phyloP scores from a whole-genome alignment of 2,113 vertebrate species.

The Cephalopholis sonnerati region DNA sequence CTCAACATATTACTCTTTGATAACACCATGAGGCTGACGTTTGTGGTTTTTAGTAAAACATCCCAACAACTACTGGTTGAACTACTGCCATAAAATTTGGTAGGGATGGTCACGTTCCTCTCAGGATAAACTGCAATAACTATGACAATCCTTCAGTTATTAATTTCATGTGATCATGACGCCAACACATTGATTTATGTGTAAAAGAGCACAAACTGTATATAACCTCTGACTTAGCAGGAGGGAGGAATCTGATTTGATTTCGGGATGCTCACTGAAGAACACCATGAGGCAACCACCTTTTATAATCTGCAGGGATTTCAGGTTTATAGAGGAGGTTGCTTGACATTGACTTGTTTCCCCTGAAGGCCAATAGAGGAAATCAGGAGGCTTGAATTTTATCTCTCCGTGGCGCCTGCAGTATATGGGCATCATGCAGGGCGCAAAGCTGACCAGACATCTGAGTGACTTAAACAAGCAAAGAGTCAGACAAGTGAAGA shows the following conservation, averaged over 20 bases:
- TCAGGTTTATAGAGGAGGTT: slow-evolving; percentile 41
- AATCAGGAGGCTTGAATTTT: slow-evolving; percentile 14
- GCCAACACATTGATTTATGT: too few relatives aligned
- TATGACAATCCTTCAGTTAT: neutral
- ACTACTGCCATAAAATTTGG: neutral
- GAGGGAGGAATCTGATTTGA: slow-evolving; percentile 37
- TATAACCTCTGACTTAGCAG: slow-evolving; percentile 9
- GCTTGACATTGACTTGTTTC: slow-evolving; percentile 41
- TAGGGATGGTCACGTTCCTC: neutral
- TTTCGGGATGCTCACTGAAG: slow-evolving; percentile 31
- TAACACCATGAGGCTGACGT: neutral
- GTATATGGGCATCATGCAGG: slow-evolving; percentile 22
- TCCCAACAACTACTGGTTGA: neutral
- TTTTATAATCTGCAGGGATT: slow-evolving; percentile 34
- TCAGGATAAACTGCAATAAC: neutral
- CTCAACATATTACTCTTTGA: neutral
- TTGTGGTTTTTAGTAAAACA: neutral
- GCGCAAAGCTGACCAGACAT: slow-evolving; percentile 24
- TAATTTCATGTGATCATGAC: neutral
- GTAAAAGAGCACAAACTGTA: slow-evolving; percentile 5
- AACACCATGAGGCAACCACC: slow-evolving; percentile 6
- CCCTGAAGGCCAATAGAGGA: slow-evolving; percentile 24
- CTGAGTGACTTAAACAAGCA: slow-evolving; percentile 21
- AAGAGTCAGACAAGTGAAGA: slow-evolving; percentile 5
- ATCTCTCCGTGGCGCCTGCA: slow-evolving; percentile 13